Base-by-base conservation (phyloP, 2,797 vertebrate species). In the Sphenodon punctatus region DNA sequence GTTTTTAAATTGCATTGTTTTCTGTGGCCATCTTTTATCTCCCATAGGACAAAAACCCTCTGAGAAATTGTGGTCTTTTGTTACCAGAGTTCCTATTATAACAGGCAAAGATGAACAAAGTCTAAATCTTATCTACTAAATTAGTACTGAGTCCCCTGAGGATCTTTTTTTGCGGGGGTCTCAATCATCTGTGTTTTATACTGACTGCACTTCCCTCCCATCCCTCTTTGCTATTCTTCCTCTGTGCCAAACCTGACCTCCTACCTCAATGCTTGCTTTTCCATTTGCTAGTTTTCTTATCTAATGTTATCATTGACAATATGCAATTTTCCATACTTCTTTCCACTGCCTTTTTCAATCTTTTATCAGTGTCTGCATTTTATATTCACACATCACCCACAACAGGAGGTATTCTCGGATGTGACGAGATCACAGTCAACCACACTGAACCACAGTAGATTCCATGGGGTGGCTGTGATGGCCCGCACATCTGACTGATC, bases 111-210 rank as follows among this genome's bases (percentile, higher is more conserved):
- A 27, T 79, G 64, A 89, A 79, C 32, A 56, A 66, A 64, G 49
- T 73, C 77, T 64, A 81, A 80, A 81, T 70, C 49, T 55, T 73
- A 55, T 61, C 43, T 83, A 67, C 27, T 67, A 79, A 89, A 83
- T 61, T 55, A 89, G 68, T 41, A 36, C 1, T 1, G 56, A 39
- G 23, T 39, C 46, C 53, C 48, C n/a, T 1, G 1, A 59, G 39
- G 17, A 61, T 74, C 66, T 11, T 23, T 41, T 72, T 76, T 11
- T 36, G 39, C n/a, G n/a, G 39, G 12, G 25, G 20, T 13, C 61
- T 79, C 48, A 53, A 77, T 79, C 43, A 59, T 23, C 49, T 46
- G 32, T 60, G 20, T 45, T 88, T 82, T 82, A n/a, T n/a, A n/a
- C n/a, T n/a, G n/a, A n/a, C n/a, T 84, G 14, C 9, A 65, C 32